phyloP scores from a whole-genome alignment of 2,797 vertebrate species.

The Nothura maculosa region DNA sequence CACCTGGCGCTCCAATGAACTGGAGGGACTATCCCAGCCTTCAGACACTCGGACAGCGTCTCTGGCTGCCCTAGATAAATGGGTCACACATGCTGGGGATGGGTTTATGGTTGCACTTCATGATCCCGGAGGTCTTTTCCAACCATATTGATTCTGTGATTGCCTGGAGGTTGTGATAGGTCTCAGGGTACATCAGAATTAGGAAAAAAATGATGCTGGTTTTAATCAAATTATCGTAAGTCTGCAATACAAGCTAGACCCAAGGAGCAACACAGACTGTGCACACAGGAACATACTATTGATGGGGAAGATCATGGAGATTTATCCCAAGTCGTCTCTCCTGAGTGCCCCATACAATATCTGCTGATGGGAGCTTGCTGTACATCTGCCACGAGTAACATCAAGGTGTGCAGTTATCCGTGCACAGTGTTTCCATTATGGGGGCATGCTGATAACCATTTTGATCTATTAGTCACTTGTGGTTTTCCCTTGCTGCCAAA shows the following conservation, averaged over 20 bases:
- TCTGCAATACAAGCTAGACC: not conserved
- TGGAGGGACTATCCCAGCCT: not conserved
- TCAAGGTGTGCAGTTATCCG: not conserved
- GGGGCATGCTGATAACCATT: not conserved
- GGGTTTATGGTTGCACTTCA: too few relatives aligned
- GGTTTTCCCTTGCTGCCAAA: not conserved
- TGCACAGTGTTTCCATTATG: not conserved
- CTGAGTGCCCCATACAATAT: not conserved
- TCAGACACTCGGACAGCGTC: not conserved
- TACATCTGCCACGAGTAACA: not conserved
- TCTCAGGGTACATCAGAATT: not conserved
- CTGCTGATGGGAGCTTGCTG: not conserved
- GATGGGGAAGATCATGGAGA: not conserved
- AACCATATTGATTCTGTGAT: not conserved
- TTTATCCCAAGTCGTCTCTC: not conserved
- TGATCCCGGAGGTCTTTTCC: too few relatives aligned
- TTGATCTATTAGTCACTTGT: not conserved
- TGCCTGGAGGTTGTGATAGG: not conserved
- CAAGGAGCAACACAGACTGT: not conserved
- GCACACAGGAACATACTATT: not conserved
- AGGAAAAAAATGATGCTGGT: not conserved
- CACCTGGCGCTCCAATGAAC: not conserved
- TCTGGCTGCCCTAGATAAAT: slow-evolving; percentile 4
- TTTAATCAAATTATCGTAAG: slow-evolving; percentile 30
- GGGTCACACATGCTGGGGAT: not conserved